Evolutionary conservation across 2,113 vertebrate genomes (phyloP), one percentile per base, ranked within the genome.

Genomic region (Cebidichthys violaceus): DNA sequence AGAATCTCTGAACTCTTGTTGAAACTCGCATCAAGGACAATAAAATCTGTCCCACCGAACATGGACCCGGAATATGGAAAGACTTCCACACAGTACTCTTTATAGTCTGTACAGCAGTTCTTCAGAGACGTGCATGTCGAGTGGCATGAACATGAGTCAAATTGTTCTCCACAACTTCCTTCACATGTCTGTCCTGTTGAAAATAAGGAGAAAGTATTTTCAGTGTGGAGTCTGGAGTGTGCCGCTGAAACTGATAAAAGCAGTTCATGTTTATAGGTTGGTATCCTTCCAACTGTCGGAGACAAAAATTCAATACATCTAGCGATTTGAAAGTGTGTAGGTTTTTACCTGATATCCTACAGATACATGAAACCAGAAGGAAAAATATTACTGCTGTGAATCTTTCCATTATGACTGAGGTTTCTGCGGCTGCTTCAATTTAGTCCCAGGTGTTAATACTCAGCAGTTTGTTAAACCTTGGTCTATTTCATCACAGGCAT

Each of bases 11-110:
- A 79, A 37, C 74, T 60, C 0, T 2, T 0, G 59, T 41, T 81
- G 57, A 97, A 70, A 15, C 1, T 57, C 18, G 92, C 78, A 0
- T 93, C 86, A 27, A 94, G 93, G 20, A 98, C 84, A 57, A 90
- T 62, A 37, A 99, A 96, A 81, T 96, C 96, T 39, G 95, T 95
- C 67, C 98, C 98, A 0, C 98, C 98, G 77, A 98, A 94, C 61
- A 97, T 75, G 55, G 96, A 95, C 22, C 98, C 98, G 0, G 97
- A 99, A 73, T 96, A 93, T 0, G 98, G 98, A 0, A 78, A 85
- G 47, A 95, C 87, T 0, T 94, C 91, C 69, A 97, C 86, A 70
- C 98, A 99, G 91, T 95, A 97, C 9, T 94, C 66, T 57, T 64
- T 90, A 10, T 96, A 95, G 88, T 98, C 96, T 0, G 20, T 0